Evolutionary conservation across 92 coral and sea anemone genomes (phyloP).

Genomic region (Palythoa grandis): DNA sequence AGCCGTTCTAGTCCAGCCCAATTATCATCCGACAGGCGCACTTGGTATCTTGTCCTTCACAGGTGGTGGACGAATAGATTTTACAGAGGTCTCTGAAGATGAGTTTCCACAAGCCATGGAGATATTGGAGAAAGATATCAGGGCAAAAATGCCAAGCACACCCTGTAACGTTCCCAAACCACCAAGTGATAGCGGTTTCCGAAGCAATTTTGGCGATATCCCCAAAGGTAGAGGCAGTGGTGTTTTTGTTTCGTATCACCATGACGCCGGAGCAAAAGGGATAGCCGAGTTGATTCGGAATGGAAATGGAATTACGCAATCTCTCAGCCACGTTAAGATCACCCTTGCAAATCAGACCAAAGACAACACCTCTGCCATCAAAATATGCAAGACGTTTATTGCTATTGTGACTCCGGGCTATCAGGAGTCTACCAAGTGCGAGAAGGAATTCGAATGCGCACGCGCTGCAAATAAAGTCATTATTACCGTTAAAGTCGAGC

Average conservation of each 20-base stretch:
- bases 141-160: constrained; percentile 11
- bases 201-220: constrained; percentile 36
- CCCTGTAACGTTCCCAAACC: constrained; percentile 8
- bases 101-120: constrained; percentile 32
- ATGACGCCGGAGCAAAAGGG: constrained; percentile 31
- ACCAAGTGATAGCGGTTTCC: background rate
- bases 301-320: constrained; percentile 31
- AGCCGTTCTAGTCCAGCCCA: constrained; percentile 38
- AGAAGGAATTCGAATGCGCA: constrained; percentile 72
- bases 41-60: constrained; percentile 37
- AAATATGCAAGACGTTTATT: constrained; percentile 40
- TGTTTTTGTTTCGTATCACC: constrained; percentile 31
- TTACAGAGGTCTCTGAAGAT: constrained; percentile 7
- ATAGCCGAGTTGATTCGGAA: constrained; percentile 15
- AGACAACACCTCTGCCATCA: constrained; percentile 26
- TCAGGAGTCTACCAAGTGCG: constrained; percentile 58
- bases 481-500: constrained; percentile 26
- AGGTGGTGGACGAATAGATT: constrained; percentile 38
- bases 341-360: constrained; percentile 21
- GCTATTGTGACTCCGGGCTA: constrained; percentile 68
- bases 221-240: background rate
- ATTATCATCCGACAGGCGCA: constrained; percentile 22
- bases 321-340: constrained; percentile 16
- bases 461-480: constrained; percentile 63
- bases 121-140: constrained; percentile 3